Evolutionary conservation across 2,113 vertebrate species (phyloP), one percentile per base, ranked within the genome.

Genomic region (Acrocephalus arundinaceus): DNA sequence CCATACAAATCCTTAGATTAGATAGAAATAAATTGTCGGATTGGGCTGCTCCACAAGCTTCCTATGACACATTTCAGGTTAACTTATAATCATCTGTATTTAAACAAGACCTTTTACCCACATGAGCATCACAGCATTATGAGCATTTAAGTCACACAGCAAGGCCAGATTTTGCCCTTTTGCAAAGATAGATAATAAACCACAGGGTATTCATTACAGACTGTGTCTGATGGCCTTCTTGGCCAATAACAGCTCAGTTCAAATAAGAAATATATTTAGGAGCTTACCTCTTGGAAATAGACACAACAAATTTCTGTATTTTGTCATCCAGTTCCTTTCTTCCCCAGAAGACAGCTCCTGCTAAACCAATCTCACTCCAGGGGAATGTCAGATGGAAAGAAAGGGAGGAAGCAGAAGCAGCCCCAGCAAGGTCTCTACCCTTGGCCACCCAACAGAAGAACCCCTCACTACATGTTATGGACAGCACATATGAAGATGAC

Each of bases 381-480:
- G 14, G 5, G 5, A 72, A 7, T 1, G 1, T n/a, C 39, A 51
- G 18, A 28, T 9, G 3, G 62, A n/a, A 78, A 39, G 41, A 70
- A 91, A 74, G 10, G 18, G 45, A 52, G 4, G 15, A 70, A 76
- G 1, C 70, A 85, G 41, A 39, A 37, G 20, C 31, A 67, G 57
- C 10, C 22, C 19, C 49, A 80, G 31, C 31, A 22, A 63, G 11
- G 48, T 27, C 61, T 33, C 19, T 27, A 11, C 33, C 13, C 15
- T 15, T 9, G 46, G 62, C 31, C 51, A 67, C 19, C 25, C 39
- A 75, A n/a, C 13, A 58, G 25, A 48, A n/a, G 16, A 85, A 33
- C 14, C 8, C 18, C 17, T 30, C 12, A 3, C 16, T 22, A 7
- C 0, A 0, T 25, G 17, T 49, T 41, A n/a, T 46, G 7, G 25